Evolutionary conservation across 2,888 invertebrate species (phyloP), one percentile per base, ranked within the genome.

Genomic region (Chironomus tentans): DNA sequence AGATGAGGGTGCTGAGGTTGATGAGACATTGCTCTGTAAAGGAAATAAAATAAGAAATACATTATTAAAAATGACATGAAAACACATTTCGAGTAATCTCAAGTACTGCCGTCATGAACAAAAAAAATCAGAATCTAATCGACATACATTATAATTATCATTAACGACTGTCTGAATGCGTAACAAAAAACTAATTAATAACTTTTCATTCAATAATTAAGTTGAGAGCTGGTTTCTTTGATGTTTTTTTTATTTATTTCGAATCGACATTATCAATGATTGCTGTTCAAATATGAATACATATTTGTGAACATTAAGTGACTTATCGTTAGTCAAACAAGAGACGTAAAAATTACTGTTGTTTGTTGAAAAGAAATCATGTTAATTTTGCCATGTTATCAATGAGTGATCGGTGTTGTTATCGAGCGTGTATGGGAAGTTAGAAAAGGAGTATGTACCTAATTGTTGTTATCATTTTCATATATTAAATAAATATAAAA

Each of bases 1-100:
- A 82, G 89, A 88, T 84, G 89, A 88, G 86, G 88, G 88, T 22
- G 65, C 65, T 82, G 86, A 85, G 86, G 89, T 90, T 88, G 90
- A 90, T 86, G 90, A 88, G 86, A 88, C 88, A 81, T 83, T 84
- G 87, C 84, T 84, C 84, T 84, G 79, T 3, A 78, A 79, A 46
- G 13, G 2, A 18, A 15, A 18, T 15, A 76, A n/a, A 74, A 73
- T 21, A 68, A 71, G 24, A 73, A 70, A 70, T 13, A 38, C 1
- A 2, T 38, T 10, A n/a, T 56, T 50, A 50, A 50, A 13, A 24
- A 72, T 28, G 28, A 28, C 28, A 28, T 28, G 3, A 24, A 24
- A 24, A 24, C 24, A 24, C 28, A 28, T 4, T 28, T 28, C 22
- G 28, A 28, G 28, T 72, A 56, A 61, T 72, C 24, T 13, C 28